Evolutionary conservation across 2,888 invertebrate species (phyloP).

Genomic region (Xestia sexstrigata): DNA sequence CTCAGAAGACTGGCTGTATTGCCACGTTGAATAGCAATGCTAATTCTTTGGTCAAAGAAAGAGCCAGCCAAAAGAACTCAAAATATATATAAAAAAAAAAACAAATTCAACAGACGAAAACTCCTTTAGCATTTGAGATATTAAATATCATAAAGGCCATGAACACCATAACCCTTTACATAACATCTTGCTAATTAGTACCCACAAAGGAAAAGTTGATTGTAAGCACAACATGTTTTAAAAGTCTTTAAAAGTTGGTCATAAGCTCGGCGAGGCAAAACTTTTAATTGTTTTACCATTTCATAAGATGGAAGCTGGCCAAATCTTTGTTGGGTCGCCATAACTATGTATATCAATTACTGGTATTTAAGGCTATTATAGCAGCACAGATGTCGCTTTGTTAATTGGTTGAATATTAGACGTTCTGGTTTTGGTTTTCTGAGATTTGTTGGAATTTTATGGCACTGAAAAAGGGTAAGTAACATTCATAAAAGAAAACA

Average conservation of each 20-base stretch:
- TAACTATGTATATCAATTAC: constrained; percentile 58
- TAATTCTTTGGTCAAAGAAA: too few species aligned
- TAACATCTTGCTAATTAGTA: constrained; percentile 59
- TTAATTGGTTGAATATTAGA: background rate
- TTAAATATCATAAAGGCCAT: background rate
- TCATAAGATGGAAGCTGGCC: constrained; percentile 72
- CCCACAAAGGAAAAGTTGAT: constrained; percentile 57
- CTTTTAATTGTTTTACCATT: constrained; percentile 80
- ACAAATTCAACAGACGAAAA: background rate
- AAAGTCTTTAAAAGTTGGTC: constrained; percentile 71
- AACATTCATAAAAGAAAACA: too few species aligned
- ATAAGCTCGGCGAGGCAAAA: constrained; percentile 63
- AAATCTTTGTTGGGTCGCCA: constrained; percentile 52
- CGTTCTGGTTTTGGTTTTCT: background rate
- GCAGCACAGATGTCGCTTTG: constrained; percentile 11
- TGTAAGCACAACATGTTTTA: constrained; percentile 69
- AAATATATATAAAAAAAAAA: too few species aligned
- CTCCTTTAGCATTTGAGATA: background rate
- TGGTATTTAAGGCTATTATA: constrained; percentile 30
- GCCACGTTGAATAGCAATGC: too few species aligned
- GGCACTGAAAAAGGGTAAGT: background rate
- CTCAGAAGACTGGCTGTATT: too few species aligned
- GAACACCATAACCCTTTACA: constrained; percentile 40
- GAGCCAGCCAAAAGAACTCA: too few species aligned
- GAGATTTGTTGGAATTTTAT: background rate